A percentile compares a stretch with the other conserved stretches of the same genome.
Conservation (phyloP, 2,113 vertebrate species). For the Hyaena hyaena region DNA sequence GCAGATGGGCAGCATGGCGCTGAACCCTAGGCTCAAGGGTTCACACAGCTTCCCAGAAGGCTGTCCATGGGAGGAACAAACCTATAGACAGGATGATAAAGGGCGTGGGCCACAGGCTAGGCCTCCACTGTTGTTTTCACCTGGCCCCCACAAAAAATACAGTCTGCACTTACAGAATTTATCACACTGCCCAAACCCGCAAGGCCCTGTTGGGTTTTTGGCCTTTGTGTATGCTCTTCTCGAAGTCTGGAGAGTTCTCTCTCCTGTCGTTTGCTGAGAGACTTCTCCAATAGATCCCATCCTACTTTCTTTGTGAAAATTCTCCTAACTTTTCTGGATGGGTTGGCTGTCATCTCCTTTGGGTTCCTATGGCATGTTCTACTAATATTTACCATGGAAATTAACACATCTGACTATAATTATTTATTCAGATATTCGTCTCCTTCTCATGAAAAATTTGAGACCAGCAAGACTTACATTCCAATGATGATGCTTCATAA, state of each 20-base stretch:
- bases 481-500: background rate
- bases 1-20: background rate
- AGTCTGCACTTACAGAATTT: background rate
- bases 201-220: background rate
- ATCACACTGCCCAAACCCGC: background rate
- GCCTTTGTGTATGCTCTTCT: background rate
- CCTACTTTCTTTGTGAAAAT: background rate
- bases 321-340: background rate
- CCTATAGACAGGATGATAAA: background rate
- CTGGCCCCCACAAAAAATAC: background rate
- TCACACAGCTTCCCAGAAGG: background rate
- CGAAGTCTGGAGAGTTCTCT: background rate
- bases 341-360: background rate
- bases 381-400: background rate
- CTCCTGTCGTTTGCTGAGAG: background rate
- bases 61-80: background rate
- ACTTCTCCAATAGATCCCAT: background rate
- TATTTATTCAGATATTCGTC: background rate
- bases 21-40: background rate
- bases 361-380: background rate
- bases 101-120: too few species aligned
- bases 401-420: background rate
- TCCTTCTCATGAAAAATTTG: background rate
- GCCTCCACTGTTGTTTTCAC: fast-evolving
- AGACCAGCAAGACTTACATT: constrained; percentile 10